A percentile compares a stretch with the other conserved stretches of the same genome.
These are phyloP conservation scores for Drosophila neonasuta DNA, from an alignment of 2,888 invertebrate genomes.

Conservation along the genomic window DNA sequence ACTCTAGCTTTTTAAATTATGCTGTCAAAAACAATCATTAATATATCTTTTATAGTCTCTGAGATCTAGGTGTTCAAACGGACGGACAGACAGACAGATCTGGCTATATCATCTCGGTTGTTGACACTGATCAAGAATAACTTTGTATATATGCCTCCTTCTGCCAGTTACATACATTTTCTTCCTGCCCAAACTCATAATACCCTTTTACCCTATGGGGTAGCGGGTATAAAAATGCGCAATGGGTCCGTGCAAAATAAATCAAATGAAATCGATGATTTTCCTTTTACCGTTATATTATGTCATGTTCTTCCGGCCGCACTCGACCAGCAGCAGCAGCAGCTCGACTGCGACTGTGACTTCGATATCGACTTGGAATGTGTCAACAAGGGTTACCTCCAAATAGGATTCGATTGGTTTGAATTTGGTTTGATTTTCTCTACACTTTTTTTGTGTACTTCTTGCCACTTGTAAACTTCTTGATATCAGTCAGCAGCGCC, in stretches of 20 bases:
- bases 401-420: slow-evolving; percentile 19
- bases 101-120: too few species aligned
- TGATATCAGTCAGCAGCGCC: slow-evolving; percentile 20
- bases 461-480: slow-evolving; percentile 23
- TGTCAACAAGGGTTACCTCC: slow-evolving; percentile 52
- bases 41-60: too few species aligned
- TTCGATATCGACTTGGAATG: not conserved
- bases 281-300: slow-evolving; percentile 77
- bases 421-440: not conserved
- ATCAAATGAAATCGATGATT: slow-evolving; percentile 77
- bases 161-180: too few species aligned
- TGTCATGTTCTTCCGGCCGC: slow-evolving; percentile 69
- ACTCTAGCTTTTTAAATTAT: too few species aligned
- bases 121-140: too few species aligned
- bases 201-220: too few species aligned
- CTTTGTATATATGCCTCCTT: too few species aligned
- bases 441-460: too few species aligned
- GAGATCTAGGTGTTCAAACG: too few species aligned
- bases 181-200: too few species aligned
- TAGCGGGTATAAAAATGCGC: slow-evolving; percentile 17
- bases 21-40: too few species aligned
- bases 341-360: not conserved
- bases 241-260: slow-evolving; percentile 56
- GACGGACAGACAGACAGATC: too few species aligned
- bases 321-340: slow-evolving; percentile 19